Evolutionary conservation across 2,113 vertebrate genomes (phyloP).

Genomic region (Neofelis nebulosa): DNA sequence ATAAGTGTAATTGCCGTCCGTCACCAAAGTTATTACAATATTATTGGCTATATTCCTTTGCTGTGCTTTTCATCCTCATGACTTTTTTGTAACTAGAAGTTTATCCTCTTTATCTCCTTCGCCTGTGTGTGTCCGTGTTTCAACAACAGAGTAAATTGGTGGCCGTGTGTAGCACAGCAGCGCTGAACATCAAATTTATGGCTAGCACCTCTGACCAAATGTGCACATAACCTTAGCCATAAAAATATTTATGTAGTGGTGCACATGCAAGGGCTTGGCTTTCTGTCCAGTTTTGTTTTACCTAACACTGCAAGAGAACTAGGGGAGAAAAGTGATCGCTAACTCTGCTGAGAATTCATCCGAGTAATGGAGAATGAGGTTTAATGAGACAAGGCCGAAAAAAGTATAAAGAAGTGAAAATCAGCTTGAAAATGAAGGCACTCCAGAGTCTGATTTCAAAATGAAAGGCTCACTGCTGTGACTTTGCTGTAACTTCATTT

Average conservation of each 20-base stretch:
- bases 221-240: not conserved
- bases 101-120: not conserved
- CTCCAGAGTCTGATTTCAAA: not conserved
- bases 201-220: not conserved
- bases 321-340: not conserved
- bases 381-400: not conserved
- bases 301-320: not conserved
- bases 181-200: not conserved
- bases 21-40: not conserved
- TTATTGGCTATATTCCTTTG: not conserved
- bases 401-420: slow-evolving; percentile 1
- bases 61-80: not conserved
- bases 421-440: slow-evolving; percentile 24
- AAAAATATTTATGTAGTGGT: slow-evolving; percentile 19
- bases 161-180: not conserved
- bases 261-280: not conserved
- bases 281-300: slow-evolving; percentile 17
- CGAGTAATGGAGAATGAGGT: not conserved
- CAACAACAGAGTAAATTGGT: not conserved
- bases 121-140: not conserved
- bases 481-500: not conserved
- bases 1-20: not conserved
- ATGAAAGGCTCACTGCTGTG: not conserved
- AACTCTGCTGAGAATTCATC: slow-evolving; percentile 31
- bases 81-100: not conserved